Evolutionary conservation across 1,140 invertebrate species (phyloP), one percentile per base, ranked within the genome.

Genomic region (Danaus melanippus): DNA sequence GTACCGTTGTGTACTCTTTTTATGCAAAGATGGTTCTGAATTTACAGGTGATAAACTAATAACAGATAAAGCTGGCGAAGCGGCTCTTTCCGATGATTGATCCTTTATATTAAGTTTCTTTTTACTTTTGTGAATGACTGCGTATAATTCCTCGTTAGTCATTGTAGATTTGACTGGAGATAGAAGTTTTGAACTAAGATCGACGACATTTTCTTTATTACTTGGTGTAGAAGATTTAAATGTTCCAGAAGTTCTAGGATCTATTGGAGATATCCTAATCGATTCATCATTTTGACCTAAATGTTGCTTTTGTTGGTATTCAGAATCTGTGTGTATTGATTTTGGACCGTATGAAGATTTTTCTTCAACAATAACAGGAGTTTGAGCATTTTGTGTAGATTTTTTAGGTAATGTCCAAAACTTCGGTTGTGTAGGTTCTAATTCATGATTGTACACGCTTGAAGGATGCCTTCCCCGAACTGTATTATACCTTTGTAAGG

Each of bases 101-200:
- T 90, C 89, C 67, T 88, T 90, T 53, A 92, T 93, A 64, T 93
- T 93, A 42, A 93, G 86, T 67, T 91, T 91, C 71, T 92, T 92
- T 71, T 93, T 93, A 45, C 92, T 93, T 76, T 93, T 93, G 69
- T 94, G 92, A 50, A 94, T 94, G 9, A 92, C 92, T 6, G 92
- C 91, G 63, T 93, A 94, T 0, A 94, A 73, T 71, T 93, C 93
- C 74, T 93, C 92, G 59, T 92, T 92, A 1, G 91, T 92, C 91
- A 93, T 93, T 1, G 91, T 92, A 10, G 91, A 92, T 79, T 91
- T 92, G 12, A 91, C 90, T 0, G 91, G 91, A 1, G 91, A 92
- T 6, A 92, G 67, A 48, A 90, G 65, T 43, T 76, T 84, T 0
- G 76, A 69, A 48, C 58, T 71, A 2, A 87, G 67, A 55, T 89